These are phyloP conservation scores for Achroia grisella DNA, from an alignment of 1,140 invertebrate genomes.

Conservation along the genomic window DNA sequence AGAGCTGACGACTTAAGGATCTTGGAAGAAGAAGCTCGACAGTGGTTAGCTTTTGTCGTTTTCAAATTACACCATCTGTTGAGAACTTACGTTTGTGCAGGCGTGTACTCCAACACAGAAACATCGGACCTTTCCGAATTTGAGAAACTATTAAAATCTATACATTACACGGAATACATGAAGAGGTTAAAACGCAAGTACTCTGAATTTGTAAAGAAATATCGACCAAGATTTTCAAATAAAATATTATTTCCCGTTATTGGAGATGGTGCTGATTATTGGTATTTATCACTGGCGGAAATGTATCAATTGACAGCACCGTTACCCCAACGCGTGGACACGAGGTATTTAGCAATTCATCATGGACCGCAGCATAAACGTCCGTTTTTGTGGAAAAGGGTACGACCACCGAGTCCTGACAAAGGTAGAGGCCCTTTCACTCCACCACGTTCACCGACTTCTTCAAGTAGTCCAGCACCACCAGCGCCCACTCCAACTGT, in stretches of 20 bases:
- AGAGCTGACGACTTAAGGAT: conserved; percentile 49
- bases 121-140: conserved; percentile 55
- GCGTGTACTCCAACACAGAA: conserved; percentile 56
- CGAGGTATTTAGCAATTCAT: conserved; percentile 37
- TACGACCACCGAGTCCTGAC: conserved; percentile 15
- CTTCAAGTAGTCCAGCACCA: conserved; percentile 17
- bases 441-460: conserved; percentile 7
- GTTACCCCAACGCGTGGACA: conserved; percentile 21
- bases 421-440: conserved; percentile 45
- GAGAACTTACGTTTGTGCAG: conserved; percentile 52
- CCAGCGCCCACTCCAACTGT: conserved; percentile 17
- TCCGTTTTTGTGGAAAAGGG: conserved; percentile 55
- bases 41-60: conserved; percentile 64
- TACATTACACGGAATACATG: conserved; percentile 67
- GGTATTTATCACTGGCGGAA: conserved; percentile 62
- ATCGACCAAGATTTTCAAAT: conserved; percentile 47
- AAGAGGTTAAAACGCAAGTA: conserved; percentile 59
- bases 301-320: conserved; percentile 57
- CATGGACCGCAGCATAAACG: conserved; percentile 44
- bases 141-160: conserved; percentile 61
- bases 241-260: conserved; percentile 62
- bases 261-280: conserved; percentile 61
- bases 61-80: conserved; percentile 70
- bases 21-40: conserved; percentile 57
- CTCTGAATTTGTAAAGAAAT: conserved; percentile 51